These are phyloP conservation scores for Anoplopoma fimbria DNA, from an alignment of 2,113 vertebrate genomes.

Conservation along the genomic window DNA sequence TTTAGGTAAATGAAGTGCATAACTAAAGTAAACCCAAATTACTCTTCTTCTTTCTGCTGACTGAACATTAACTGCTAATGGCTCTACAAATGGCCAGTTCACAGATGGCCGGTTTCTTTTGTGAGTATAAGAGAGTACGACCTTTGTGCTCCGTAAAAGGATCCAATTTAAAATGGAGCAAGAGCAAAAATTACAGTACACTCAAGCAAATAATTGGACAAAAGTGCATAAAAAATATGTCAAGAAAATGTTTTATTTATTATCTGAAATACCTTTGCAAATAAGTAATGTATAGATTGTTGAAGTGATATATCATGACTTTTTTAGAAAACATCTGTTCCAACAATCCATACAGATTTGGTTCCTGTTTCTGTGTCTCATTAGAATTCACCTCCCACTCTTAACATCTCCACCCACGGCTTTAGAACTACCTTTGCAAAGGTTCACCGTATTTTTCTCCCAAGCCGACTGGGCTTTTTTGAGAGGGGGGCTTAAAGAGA, in stretches of 20 bases:
- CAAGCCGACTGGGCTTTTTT: too few relatives aligned
- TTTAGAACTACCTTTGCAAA: too few relatives aligned
- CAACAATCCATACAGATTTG: too few relatives aligned
- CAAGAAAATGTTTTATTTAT: not conserved
- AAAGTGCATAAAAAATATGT: not conserved
- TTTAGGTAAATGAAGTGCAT: conserved; percentile 18
- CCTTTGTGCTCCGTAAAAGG: conserved; percentile 58
- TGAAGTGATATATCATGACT: not conserved
- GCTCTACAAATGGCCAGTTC: conserved; percentile 61
- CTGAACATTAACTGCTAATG: conserved; percentile 63
- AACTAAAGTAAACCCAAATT: conserved; percentile 43
- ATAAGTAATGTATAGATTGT: not conserved
- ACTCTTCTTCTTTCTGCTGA: conserved; percentile 54
- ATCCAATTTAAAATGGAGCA: conserved; percentile 49
- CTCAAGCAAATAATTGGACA: not conserved
- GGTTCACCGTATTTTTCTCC: too few relatives aligned
- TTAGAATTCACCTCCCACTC: too few relatives aligned
- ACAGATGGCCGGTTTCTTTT: conserved; percentile 65
- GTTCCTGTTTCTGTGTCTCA: too few relatives aligned
- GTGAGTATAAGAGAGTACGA: conserved; percentile 48
- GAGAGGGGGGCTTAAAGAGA: too few relatives aligned
- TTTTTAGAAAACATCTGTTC: not conserved
- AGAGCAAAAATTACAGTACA: conserved; percentile 22
- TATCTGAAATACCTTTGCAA: not conserved
- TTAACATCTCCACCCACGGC: too few relatives aligned